Conservation (phyloP, 2,797 vertebrate genomes). For the Platalea minor region DNA sequence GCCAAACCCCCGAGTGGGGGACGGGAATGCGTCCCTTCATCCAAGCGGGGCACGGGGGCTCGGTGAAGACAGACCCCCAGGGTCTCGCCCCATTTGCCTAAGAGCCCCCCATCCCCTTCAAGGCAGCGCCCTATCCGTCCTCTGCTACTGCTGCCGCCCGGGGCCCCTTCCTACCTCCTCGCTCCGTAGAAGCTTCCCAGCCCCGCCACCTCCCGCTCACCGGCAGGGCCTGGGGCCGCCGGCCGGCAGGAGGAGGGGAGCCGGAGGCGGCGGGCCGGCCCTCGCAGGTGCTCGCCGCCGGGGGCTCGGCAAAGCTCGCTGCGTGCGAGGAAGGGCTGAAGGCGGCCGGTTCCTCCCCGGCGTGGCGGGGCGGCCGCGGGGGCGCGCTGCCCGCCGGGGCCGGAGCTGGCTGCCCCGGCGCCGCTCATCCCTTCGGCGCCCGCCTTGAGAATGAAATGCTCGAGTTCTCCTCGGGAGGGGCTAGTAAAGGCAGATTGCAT, state of each 20-base stretch:
- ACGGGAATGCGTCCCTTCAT: accelerated
- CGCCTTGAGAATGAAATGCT: background rate
- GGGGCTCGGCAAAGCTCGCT: background rate
- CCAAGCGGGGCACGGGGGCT: background rate
- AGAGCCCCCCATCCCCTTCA: background rate
- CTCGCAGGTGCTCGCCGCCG: background rate
- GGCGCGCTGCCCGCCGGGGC: accelerated
- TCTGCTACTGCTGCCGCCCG: background rate
- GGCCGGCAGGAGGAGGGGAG: too few species aligned
- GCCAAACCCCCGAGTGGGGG: background rate
- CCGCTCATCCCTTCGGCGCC: accelerated
- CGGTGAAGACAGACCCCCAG: accelerated
- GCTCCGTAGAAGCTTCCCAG: background rate
- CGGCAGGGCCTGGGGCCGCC: background rate
- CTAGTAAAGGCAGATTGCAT: background rate
- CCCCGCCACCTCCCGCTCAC: background rate
- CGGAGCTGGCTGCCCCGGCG: accelerated
- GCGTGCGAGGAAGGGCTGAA: background rate
- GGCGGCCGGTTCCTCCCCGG: accelerated
- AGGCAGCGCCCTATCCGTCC: background rate
- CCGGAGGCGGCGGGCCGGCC: too few species aligned
- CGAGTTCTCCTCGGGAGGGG: background rate
- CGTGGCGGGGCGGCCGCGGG: too few species aligned
- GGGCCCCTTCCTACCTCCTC: background rate
- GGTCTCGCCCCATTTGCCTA: accelerated